phyloP scores from a whole-genome alignment of 2,888 invertebrate species.

The Thymelicus lineola region DNA sequence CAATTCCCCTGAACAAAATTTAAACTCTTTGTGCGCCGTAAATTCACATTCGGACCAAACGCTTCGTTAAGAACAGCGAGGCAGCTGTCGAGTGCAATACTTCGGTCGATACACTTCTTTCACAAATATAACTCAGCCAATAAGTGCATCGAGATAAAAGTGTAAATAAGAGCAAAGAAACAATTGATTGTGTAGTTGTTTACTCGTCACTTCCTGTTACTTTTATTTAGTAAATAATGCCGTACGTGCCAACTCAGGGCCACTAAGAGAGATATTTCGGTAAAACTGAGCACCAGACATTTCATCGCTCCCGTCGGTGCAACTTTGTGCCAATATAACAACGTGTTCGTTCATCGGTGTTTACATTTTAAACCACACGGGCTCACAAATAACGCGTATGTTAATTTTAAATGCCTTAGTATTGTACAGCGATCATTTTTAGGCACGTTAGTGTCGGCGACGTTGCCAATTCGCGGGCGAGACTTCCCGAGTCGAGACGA shows the following conservation, averaged over 20 bases:
- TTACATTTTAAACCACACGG: slow-evolving; percentile 8
- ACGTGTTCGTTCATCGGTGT: slow-evolving; percentile 20
- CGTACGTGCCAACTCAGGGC: slow-evolving; percentile 29
- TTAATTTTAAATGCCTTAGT: slow-evolving; percentile 21
- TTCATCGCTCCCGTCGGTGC: slow-evolving; percentile 15
- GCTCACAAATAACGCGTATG: neutral
- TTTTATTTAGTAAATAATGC: slow-evolving; percentile 27
- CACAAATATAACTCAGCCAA: slow-evolving; percentile 5
- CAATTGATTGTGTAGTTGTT: slow-evolving; percentile 9
- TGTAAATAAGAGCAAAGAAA: slow-evolving; percentile 7
- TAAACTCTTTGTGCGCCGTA: slow-evolving; percentile 32
- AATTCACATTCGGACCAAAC: slow-evolving; percentile 6
- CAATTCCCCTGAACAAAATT: slow-evolving; percentile 31
- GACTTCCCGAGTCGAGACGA: neutral
- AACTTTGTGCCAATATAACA: slow-evolving; percentile 23
- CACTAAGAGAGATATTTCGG: slow-evolving; percentile 32
- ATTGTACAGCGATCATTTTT: slow-evolving; percentile 9
- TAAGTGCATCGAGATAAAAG: too few relatives aligned
- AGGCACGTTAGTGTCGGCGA: neutral
- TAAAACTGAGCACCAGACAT: slow-evolving; percentile 21
- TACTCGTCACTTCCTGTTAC: slow-evolving; percentile 15
- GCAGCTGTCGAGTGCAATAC: neutral
- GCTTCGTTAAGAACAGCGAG: neutral
- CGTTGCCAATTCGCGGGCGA: slow-evolving; percentile 9
- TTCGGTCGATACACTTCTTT: slow-evolving; percentile 9